phyloP scores from a whole-genome alignment of 2,113 vertebrate species.

The Narcine bancroftii region DNA sequence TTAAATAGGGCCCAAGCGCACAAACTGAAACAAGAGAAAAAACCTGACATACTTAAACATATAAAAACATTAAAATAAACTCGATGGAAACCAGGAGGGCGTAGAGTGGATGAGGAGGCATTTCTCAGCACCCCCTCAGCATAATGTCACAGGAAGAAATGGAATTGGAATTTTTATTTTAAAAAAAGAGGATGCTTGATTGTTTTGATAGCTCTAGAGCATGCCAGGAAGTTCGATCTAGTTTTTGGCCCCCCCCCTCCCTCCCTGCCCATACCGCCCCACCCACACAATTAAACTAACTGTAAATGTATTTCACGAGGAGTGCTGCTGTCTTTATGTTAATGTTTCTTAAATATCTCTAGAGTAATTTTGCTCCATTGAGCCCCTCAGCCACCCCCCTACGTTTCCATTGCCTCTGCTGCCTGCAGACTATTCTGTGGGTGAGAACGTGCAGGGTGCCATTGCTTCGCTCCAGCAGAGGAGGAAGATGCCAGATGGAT shows the following conservation, averaged over 20 bases:
- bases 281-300: constrained; percentile 29
- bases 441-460: background rate
- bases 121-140: background rate
- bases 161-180: constrained; percentile 25
- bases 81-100: background rate
- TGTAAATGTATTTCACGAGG: constrained; percentile 33
- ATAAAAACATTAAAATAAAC: constrained; percentile 27
- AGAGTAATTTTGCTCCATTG: constrained; percentile 4
- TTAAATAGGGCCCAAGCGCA: constrained; percentile 62
- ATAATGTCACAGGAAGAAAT: background rate
- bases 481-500: background rate
- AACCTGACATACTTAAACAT: constrained; percentile 27
- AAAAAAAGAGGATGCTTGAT: constrained; percentile 26
- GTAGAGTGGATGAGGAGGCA: background rate
- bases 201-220: constrained; percentile 32
- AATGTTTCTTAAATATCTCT: constrained; percentile 32
- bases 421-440: background rate
- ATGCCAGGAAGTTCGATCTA: constrained; percentile 28
- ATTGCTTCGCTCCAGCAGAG: background rate
- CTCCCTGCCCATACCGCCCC: background rate
- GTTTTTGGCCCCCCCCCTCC: constrained; percentile 17
- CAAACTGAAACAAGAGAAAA: constrained; percentile 17
- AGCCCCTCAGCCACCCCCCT: constrained; percentile 15
- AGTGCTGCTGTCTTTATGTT: constrained; percentile 34
- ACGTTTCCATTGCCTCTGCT: background rate